A percentile compares a stretch with the other conserved stretches of the same genome.
phyloP scores from a whole-genome alignment of 2,113 vertebrate species.

The Choloepus hoffmanni region DNA sequence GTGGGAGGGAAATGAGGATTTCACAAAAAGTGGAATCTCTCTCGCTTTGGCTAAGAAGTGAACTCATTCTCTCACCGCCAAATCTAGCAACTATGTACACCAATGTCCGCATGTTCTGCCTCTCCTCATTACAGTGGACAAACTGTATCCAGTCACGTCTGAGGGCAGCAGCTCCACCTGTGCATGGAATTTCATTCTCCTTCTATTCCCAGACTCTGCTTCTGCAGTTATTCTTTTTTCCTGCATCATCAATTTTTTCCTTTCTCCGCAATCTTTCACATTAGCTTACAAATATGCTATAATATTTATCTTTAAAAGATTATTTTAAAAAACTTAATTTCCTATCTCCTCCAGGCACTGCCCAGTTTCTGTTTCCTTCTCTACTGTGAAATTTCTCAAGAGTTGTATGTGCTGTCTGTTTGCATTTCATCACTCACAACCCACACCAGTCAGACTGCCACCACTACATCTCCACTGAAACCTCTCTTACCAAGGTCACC shows the following conservation, averaged over 20 bases:
- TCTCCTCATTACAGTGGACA: background rate
- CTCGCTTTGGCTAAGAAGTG: conserved; percentile 9
- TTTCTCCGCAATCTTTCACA: background rate
- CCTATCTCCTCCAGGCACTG: background rate
- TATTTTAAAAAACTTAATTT: background rate
- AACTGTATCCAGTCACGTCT: background rate
- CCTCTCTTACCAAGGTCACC: conserved; percentile 5
- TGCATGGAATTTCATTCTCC: background rate
- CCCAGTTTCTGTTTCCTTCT: background rate
- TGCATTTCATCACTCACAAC: background rate
- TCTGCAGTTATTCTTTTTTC: background rate
- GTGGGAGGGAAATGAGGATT: conserved; percentile 42
- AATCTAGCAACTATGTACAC: background rate
- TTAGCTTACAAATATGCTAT: background rate
- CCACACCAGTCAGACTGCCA: background rate
- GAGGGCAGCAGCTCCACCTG: background rate
- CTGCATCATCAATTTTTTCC: background rate
- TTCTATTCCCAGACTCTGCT: background rate
- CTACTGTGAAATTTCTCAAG: background rate
- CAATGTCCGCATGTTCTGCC: background rate
- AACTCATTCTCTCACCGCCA: background rate
- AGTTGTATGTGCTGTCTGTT: background rate
- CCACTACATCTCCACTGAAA: background rate
- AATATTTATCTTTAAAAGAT: background rate
- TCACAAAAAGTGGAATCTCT: background rate